Base-by-base conservation (phyloP, 2,113 vertebrate species). In the Gavialis gangeticus region DNA sequence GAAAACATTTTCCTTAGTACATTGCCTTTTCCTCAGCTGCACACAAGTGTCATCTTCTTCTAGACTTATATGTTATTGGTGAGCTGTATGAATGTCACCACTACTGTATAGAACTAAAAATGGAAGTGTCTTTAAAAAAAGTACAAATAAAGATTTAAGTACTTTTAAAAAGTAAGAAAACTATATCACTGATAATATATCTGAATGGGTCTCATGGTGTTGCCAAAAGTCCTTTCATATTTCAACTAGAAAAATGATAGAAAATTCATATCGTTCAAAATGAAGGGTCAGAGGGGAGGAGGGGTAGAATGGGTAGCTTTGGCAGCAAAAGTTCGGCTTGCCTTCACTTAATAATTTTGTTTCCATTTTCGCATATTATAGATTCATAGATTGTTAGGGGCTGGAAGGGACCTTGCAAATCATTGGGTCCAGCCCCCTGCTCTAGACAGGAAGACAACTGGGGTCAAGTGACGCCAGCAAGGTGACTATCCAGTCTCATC, bases 181-280 rank as follows among this genome's bases (percentile, higher is more conserved):
- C 1, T 2, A 0, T 2, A 10, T 10, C 81, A 46, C 27, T 15
- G 5, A 12, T 5, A 37, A 12, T 3, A 16, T 6, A 4, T 11
- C 4, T 3, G 67, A 69, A 63, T 1, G 30, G 24, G 10, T 79
- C 81, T 79, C 71, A 54, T 4, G 24, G 22, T 37, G 30, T 37
- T 18, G 22, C 67, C 34, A 37, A 24, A 71, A 37, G 37, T 10
- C 5, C 18, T 6, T 34, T 71, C 58, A 37, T 37, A 37, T 37
- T 37, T 37, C 3, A 13, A 34, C n/a, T n/a, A 34, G 30, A 34
- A 34, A 73, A 46, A 12, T 73, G 34, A 14, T 73, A 73, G 34
- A 73, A 73, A 73, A 12, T 19, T 13, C 34, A 46, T 34, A 12
- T 60, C 56, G 25, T 46, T 37, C 37, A 37, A 37, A 37, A 37